These are phyloP conservation scores for Protaetia brevitarsis DNA, from an alignment of 1,140 invertebrate genomes.

Conservation along the genomic window DNA sequence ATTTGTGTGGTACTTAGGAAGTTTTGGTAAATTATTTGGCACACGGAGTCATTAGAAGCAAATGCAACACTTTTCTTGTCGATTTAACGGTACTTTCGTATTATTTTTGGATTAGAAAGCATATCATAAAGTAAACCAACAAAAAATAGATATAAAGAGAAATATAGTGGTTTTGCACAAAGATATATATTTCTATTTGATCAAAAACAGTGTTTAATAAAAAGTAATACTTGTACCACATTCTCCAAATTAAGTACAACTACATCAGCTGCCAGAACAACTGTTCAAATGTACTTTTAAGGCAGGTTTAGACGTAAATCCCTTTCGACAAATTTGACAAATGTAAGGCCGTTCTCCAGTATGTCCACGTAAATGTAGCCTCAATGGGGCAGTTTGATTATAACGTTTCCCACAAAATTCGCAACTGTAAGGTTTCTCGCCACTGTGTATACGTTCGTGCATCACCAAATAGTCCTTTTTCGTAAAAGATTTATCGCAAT, in stretches of 20 bases:
- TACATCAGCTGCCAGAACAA: conserved; percentile 33
- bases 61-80: too few relatives aligned
- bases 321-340: conserved; percentile 38
- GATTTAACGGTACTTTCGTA: too few relatives aligned
- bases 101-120: too few relatives aligned
- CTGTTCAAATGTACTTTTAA: conserved; percentile 45
- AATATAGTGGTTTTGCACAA: too few relatives aligned
- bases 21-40: too few relatives aligned
- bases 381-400: conserved; percentile 45
- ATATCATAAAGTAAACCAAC: too few relatives aligned
- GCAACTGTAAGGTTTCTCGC: conserved; percentile 55
- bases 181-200: too few relatives aligned
- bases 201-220: too few relatives aligned
- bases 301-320: conserved; percentile 38
- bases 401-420: conserved; percentile 54
- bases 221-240: not conserved
- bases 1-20: too few relatives aligned
- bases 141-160: too few relatives aligned
- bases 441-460: conserved; percentile 57
- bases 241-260: not conserved
- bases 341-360: conserved; percentile 44
- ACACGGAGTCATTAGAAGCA: too few relatives aligned
- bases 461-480: conserved; percentile 57
- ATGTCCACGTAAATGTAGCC: conserved; percentile 54
- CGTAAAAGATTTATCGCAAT: conserved; percentile 55